Evolutionary conservation across 2,113 vertebrate species (phyloP), one percentile per base, ranked within the genome.

Genomic region (Carassius gibelio): DNA sequence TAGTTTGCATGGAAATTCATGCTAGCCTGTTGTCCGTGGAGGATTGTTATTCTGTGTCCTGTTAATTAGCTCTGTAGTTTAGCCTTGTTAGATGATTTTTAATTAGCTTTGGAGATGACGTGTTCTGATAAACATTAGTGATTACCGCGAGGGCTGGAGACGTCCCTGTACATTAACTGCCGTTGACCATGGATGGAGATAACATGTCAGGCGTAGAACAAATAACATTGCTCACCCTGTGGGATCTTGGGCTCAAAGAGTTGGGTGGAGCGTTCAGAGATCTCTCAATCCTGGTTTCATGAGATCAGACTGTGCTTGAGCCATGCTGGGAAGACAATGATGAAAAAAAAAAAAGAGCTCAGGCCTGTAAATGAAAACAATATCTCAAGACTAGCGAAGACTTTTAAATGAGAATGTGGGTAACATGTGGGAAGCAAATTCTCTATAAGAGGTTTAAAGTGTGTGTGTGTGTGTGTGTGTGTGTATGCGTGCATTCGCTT

Each of bases 61-160:
- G 83, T 68, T 88, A 92, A 90, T 85, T 84, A 90, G 88, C 62
- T 30, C 38, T 76, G 87, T 89, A 89, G 84, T 87, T 82, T 90
- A 76, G 42, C 72, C 55, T 72, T 89, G 88, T 92, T 91, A 89
- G 88, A 90, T 92, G 85, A 86, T 91, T 90, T 71, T 76, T 91
- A 91, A 92, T 91, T 87, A 90, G 38, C 89, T 57, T 30, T 81
- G 38, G 81, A 87, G 89, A 90, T 84, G 84, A 89, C 68, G 62
- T 42, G 2, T 42, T 86, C 85, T 48, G 71, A 87, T 87, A 84
- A 91, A 91, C 85, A 84, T 84, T 84, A 71, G 87, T 88, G 89
- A 91, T 90, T 87, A 90, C 82, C 64, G 55, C 80, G 64, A 88
- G 84, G 87, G 89, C 84, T 87, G 26, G 68, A 84, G 85, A 86